Conservation (phyloP, 2,888 invertebrate genomes). For the Linnaemya tessellans region DNA sequence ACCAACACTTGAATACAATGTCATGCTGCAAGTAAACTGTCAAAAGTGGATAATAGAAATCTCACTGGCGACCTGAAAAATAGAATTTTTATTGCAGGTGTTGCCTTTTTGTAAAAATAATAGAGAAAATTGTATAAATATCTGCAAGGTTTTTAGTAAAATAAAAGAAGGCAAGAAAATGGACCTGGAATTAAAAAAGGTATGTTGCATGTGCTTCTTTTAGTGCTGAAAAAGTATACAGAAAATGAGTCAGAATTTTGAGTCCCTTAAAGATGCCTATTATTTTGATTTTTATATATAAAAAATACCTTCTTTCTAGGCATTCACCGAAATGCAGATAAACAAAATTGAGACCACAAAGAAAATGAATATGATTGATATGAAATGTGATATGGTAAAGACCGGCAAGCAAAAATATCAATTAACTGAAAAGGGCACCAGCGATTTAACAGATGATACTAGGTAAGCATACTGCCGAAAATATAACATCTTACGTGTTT, state of each 20-base stretch:
- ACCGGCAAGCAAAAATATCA: slow-evolving; percentile 88
- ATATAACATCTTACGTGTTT: no score
- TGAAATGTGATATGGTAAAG: slow-evolving; percentile 88
- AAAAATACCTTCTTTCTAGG: slow-evolving; percentile 82
- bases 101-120: slow-evolving; percentile 61
- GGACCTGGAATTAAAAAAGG: slow-evolving; percentile 83
- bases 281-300: slow-evolving; percentile 37
- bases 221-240: not conserved
- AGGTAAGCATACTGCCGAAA: slow-evolving; percentile 76
- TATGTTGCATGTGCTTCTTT: slow-evolving; percentile 64
- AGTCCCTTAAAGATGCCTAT: not conserved
- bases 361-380: slow-evolving; percentile 89
- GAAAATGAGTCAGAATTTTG: slow-evolving; percentile 31
- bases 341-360: slow-evolving; percentile 91
- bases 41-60: slow-evolving; percentile 15
- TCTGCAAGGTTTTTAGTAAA: slow-evolving; percentile 31
- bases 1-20: slow-evolving; percentile 24
- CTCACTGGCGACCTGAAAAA: not conserved
- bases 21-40: slow-evolving; percentile 49
- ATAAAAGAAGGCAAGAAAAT: slow-evolving; percentile 75
- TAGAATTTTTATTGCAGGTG: slow-evolving; percentile 72
- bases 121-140: slow-evolving; percentile 31
- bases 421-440: slow-evolving; percentile 86
- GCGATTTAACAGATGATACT: slow-evolving; percentile 80
- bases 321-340: slow-evolving; percentile 91